These are phyloP conservation scores for Macroglossus sobrinus DNA, from an alignment of 2,113 vertebrate genomes.

Conservation along the genomic window DNA sequence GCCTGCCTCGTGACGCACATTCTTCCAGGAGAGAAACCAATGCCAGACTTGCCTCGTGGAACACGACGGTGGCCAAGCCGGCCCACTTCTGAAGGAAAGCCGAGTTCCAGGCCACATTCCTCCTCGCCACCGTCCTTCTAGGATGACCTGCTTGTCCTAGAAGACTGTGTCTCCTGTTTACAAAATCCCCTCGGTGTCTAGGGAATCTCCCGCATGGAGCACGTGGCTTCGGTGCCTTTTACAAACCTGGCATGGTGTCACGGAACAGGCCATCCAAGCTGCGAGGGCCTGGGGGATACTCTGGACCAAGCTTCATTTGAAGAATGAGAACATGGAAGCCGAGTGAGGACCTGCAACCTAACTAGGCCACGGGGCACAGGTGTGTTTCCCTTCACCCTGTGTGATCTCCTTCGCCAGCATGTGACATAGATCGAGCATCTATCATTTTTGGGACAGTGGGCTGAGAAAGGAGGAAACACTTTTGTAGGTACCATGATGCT, in stretches of 20 bases:
- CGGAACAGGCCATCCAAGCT: background rate
- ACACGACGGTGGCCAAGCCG: background rate
- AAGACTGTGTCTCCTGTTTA: fast-evolving
- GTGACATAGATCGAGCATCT: background rate
- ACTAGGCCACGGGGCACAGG: background rate
- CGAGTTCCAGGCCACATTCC: background rate
- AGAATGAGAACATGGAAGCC: background rate
- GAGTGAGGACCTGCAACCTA: background rate
- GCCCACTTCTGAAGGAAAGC: background rate
- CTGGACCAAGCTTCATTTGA: background rate
- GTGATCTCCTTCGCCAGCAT: background rate
- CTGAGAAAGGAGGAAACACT: background rate
- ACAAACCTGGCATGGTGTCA: background rate
- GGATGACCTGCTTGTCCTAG: background rate
- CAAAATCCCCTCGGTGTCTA: background rate
- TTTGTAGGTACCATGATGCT: fast-evolving
- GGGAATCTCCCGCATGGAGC: too few species aligned
- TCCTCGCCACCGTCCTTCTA: background rate
- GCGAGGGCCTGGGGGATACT: background rate
- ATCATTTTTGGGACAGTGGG: background rate
- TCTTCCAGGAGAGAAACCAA: background rate
- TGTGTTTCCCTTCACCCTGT: background rate
- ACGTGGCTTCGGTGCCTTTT: background rate
- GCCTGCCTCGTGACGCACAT: fast-evolving
- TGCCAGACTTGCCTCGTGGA: background rate